Evolutionary conservation across 2,113 vertebrate species (phyloP).

Genomic region (Zosterops lateralis): DNA sequence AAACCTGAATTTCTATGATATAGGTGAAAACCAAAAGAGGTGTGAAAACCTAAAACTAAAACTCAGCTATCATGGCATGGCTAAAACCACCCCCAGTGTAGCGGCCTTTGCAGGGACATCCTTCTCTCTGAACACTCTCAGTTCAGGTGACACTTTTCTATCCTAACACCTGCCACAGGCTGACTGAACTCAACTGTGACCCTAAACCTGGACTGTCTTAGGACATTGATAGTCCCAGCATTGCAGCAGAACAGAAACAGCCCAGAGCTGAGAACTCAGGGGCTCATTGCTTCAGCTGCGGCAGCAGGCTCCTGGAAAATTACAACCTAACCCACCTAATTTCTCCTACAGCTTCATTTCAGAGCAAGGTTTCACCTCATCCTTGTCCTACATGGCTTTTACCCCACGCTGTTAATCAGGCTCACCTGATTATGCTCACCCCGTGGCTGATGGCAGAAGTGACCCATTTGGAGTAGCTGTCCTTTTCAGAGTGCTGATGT

Average conservation of each 20-base stretch:
- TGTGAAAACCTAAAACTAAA: neutral
- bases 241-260: neutral
- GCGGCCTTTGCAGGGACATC: neutral
- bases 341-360: neutral
- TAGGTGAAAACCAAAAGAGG: neutral
- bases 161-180: neutral
- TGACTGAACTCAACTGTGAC: neutral
- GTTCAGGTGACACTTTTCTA: neutral
- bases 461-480: conserved; percentile 31
- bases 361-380: neutral
- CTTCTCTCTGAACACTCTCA: neutral
- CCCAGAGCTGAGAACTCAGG: neutral
- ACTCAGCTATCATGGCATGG: neutral
- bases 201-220: neutral
- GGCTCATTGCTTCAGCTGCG: neutral
- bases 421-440: neutral
- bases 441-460: neutral
- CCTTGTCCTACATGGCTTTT: neutral
- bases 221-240: neutral
- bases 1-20: neutral
- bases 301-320: neutral
- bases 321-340: neutral
- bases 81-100: neutral
- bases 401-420: neutral
- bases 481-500: neutral